A percentile compares a stretch with the other conserved stretches of the same genome.
Evolutionary conservation across 2,888 invertebrate genomes (phyloP).

Genomic region (Lasioglossum calceatum): DNA sequence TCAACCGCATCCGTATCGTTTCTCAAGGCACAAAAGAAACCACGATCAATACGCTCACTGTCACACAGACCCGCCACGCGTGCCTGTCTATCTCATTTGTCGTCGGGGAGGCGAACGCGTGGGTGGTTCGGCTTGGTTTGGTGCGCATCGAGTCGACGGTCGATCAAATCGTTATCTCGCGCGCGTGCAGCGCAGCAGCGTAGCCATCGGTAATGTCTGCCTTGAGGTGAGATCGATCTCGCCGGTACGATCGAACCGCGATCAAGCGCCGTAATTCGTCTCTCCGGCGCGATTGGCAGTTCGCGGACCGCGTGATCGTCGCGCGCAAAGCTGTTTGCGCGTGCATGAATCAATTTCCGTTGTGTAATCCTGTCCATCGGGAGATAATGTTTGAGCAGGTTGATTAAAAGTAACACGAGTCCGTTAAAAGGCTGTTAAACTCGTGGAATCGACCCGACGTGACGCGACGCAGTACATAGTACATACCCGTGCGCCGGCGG

Average conservation of each 20-base stretch:
- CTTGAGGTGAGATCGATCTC: not conserved
- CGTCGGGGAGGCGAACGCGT: not conserved
- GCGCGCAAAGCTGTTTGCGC: not conserved
- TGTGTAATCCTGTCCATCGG: not conserved
- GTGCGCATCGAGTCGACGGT: not conserved
- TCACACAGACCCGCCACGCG: constrained; percentile 29
- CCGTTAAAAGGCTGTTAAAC: not conserved
- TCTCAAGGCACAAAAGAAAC: constrained; percentile 55
- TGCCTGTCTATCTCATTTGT: constrained; percentile 41
- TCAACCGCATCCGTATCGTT: constrained; percentile 42
- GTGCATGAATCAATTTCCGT: constrained; percentile 16
- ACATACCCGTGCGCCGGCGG: not conserved
- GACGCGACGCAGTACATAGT: not conserved
- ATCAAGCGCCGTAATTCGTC: not conserved
- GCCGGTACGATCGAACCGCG: not conserved
- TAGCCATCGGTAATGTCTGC: not conserved
- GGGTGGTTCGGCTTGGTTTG: not conserved
- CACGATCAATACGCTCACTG: constrained; percentile 64
- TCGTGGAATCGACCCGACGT: constrained; percentile 4
- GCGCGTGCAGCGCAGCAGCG: not conserved
- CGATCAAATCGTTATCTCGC: not conserved
- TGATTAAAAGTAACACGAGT: constrained; percentile 19
- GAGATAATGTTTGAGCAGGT: constrained; percentile 16
- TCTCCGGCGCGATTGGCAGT: not conserved
- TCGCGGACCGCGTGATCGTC: not conserved